Evolutionary conservation across 2,888 invertebrate genomes (phyloP), one percentile per base, ranked within the genome.

Genomic region (Drosophila paramelanica): DNA sequence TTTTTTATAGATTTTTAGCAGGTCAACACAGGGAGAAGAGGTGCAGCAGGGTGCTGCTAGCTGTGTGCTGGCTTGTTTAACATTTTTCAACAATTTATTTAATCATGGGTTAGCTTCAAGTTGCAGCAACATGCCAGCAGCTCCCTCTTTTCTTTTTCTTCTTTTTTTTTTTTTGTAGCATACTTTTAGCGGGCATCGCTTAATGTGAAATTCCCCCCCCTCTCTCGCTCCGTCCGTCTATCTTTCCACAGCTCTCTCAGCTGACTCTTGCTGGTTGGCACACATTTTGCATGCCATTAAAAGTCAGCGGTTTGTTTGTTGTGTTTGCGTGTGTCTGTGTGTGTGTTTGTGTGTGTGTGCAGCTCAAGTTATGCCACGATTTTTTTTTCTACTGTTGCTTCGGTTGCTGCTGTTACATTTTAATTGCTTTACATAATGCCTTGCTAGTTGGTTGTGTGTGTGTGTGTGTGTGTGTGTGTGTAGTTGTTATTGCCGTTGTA

Each of bases 11-110:
- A 85, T 82, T 89, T 89, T 86, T 67, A 81, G 66, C 79, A 82
- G 89, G 86, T 88, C 84, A 84, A 67, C 79, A 38, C 64, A 3
- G 20, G 31, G 8, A 3, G 14, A 49, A 33, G 13, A 31, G 70
- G 71, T 46, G 67, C 57, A 39, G 45, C 64, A 23, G 23, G 20
- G 39, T 17, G 36, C 20, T 17, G 17, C 17, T n/a, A 17, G 10
- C 39, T 7, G 46, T 20, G 33, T 6, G 43, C 4, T 73, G 77
- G 71, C 79, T 85, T 88, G 82, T 77, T 88, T 81, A 82, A 81
- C 88, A 88, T 89, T 85, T 82, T 87, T 79, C 83, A 79, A 85
- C 86, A 89, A 85, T 85, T 85, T 85, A 88, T 82, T 85, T 89
- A 85, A 84, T 84, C 88, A 88, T 68, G 71, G 88, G 68, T 81